Evolutionary conservation across 2,113 vertebrate genomes (phyloP).

Genomic region (Cottus gobio): DNA sequence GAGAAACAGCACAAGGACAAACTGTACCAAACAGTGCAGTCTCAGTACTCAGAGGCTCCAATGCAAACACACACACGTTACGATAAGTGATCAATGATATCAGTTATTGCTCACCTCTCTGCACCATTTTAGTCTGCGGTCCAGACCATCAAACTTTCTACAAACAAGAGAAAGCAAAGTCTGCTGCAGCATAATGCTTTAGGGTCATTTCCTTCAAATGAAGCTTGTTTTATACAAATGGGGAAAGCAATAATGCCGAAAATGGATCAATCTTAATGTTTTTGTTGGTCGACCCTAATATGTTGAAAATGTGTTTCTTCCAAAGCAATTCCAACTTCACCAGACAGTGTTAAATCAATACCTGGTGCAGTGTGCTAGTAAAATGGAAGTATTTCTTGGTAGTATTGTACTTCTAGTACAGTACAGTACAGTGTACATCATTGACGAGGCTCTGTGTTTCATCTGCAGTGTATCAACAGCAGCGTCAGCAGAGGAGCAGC

Average conservation of each 20-base stretch:
- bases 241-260: background rate
- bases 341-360: background rate
- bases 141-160: background rate
- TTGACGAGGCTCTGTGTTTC: slow-evolving; percentile 30
- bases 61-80: background rate
- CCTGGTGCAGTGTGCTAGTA: background rate
- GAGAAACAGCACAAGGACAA: background rate
- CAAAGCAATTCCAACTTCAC: background rate
- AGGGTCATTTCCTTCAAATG: background rate
- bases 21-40: background rate
- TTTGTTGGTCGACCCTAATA: background rate
- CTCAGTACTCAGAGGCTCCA: background rate
- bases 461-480: slow-evolving; percentile 62
- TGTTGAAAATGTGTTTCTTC: background rate
- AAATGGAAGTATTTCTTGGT: background rate
- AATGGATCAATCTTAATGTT: background rate
- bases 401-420: no score
- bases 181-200: background rate
- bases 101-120: background rate
- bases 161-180: background rate
- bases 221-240: background rate
- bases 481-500: slow-evolving; percentile 53
- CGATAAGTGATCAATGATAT: background rate
- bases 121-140: background rate
- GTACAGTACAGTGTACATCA: background rate